Evolutionary conservation across 2,888 invertebrate genomes (phyloP).

Genomic region (Thecophora atra): DNA sequence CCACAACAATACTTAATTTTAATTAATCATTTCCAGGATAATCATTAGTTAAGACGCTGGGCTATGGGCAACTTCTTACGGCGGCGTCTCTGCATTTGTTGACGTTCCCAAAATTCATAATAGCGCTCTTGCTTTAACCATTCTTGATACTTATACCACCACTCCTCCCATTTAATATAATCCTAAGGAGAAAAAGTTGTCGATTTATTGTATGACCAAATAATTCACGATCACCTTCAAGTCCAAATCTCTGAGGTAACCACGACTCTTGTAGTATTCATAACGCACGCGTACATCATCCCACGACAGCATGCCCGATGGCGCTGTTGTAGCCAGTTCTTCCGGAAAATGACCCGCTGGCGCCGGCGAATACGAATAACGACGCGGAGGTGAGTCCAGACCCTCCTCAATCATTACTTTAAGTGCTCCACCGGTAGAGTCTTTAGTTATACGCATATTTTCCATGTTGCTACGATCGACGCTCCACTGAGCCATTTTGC

Average conservation of each 20-base stretch:
- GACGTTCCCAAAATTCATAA: constrained; percentile 66
- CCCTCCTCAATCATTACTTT: constrained; percentile 80
- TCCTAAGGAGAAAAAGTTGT: constrained; percentile 67
- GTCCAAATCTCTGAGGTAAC: constrained; percentile 78
- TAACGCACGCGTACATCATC: constrained; percentile 88
- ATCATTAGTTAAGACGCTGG: constrained; percentile 63
- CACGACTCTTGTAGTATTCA: constrained; percentile 88
- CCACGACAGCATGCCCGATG: constrained; percentile 80
- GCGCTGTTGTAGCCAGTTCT: constrained; percentile 77
- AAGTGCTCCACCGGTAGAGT: constrained; percentile 76
- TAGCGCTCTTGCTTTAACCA: constrained; percentile 77
- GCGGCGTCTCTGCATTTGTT: constrained; percentile 63
- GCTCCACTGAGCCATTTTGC: constrained; percentile 92
- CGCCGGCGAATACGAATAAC: constrained; percentile 71
- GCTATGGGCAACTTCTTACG: constrained; percentile 66
- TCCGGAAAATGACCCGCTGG: constrained; percentile 83
- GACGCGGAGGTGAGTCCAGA: constrained; percentile 71
- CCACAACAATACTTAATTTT: not conserved
- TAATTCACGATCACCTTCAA: constrained; percentile 55
- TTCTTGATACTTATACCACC: constrained; percentile 92
- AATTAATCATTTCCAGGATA: not conserved
- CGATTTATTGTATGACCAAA: not conserved
- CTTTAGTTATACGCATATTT: constrained; percentile 86
- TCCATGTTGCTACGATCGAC: constrained; percentile 84
- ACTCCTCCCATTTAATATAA: constrained; percentile 93